Conservation (phyloP, 1,140 invertebrate genomes). For the Achatina immaculata region DNA sequence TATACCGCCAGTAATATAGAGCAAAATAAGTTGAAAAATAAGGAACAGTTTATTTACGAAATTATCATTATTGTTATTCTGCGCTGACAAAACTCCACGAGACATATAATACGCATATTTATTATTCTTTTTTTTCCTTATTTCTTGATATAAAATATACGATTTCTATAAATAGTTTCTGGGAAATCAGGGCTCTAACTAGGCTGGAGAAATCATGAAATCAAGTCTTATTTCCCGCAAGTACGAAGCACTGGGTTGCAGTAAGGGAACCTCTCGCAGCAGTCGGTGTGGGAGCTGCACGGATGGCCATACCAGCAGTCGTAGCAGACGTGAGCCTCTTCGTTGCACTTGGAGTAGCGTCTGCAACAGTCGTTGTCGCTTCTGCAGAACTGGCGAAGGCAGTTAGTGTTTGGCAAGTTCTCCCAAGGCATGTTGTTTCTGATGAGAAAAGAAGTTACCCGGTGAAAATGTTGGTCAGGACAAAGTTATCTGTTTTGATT, state of each 20-base stretch:
- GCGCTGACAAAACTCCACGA: too few species aligned
- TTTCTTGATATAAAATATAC: too few species aligned
- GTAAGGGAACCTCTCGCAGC: conserved; percentile 53
- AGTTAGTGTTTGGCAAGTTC: conserved; percentile 47
- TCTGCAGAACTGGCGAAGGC: conserved; percentile 50
- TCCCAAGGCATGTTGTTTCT: conserved; percentile 49
- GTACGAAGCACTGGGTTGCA: conserved; percentile 43
- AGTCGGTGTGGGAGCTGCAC: conserved; percentile 49
- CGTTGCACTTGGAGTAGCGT: conserved; percentile 54
- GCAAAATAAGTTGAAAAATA: too few species aligned
- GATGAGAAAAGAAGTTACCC: background rate
- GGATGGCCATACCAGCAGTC: conserved; percentile 57
- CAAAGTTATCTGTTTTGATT: background rate
- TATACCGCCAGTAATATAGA: too few species aligned
- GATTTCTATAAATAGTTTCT: too few species aligned
- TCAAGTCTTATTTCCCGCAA: conserved; percentile 37
- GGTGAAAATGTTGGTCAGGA: background rate
- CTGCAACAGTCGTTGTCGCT: conserved; percentile 54
- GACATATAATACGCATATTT: too few species aligned
- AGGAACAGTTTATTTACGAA: too few species aligned
- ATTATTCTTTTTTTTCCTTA: too few species aligned
- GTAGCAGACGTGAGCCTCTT: conserved; percentile 49
- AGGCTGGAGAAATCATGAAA: too few species aligned
- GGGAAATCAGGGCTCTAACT: too few species aligned
- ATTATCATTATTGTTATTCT: too few species aligned